Evolutionary conservation across 2,113 vertebrate species (phyloP).

Genomic region (Seriola quinqueradiata): DNA sequence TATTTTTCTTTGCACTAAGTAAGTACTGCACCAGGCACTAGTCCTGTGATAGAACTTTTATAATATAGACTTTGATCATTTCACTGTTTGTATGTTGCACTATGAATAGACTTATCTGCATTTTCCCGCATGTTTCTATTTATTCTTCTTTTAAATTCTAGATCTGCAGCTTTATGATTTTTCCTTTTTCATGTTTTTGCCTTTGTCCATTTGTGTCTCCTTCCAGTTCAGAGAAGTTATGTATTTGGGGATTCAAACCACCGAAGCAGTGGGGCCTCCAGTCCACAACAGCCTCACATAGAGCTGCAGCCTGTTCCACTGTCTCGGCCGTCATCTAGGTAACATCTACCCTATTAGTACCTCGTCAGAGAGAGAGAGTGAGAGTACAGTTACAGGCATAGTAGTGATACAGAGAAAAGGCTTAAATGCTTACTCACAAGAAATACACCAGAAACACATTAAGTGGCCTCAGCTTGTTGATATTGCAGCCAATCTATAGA

Average conservation of each 20-base stretch:
- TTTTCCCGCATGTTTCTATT: neutral
- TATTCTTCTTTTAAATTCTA: neutral
- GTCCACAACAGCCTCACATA: constrained; percentile 87
- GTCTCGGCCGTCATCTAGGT: constrained; percentile 92
- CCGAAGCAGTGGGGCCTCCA: constrained; percentile 90
- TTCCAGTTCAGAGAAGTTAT: constrained; percentile 93
- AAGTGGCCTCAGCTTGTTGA: neutral
- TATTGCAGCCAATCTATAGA: neutral
- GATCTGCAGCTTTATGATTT: neutral
- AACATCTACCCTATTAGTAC: neutral
- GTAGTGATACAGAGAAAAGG: no score
- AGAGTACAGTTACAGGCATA: neutral
- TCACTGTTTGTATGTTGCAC: neutral
- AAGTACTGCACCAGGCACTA: no score
- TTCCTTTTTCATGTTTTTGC: neutral
- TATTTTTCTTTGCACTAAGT: neutral
- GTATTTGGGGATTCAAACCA: constrained; percentile 94
- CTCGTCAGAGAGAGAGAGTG: no score
- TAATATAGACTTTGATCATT: neutral
- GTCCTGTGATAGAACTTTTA: no score
- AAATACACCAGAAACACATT: neutral
- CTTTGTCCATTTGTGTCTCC: neutral
- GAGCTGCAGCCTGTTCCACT: constrained; percentile 90
- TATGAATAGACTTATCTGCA: neutral
- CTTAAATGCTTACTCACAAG: neutral